Conservation (phyloP, 2,797 vertebrate species). For the Gobio occitaniae region DNA sequence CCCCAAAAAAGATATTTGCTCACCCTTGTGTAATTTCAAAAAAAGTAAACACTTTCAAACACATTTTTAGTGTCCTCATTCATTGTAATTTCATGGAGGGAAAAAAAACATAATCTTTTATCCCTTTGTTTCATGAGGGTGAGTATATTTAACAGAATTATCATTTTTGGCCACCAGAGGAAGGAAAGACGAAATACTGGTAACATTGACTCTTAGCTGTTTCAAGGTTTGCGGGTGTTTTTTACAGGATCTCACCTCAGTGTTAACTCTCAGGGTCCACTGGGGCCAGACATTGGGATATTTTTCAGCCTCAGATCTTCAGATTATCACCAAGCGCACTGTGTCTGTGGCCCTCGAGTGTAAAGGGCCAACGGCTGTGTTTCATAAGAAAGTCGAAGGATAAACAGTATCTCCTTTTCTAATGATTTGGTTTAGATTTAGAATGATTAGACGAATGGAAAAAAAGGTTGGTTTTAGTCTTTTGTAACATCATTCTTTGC, state of each 20-base stretch:
- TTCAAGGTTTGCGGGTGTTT: slow-evolving; percentile 47
- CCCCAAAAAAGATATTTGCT: too few relatives aligned
- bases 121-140: not conserved
- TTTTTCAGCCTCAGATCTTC: slow-evolving; percentile 56
- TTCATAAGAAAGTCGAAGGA: not conserved
- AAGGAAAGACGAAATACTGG: slow-evolving; percentile 21
- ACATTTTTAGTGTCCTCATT: not conserved
- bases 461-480: not conserved
- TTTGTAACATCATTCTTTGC: not conserved
- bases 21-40: not conserved
- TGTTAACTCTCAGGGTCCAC: slow-evolving; percentile 55
- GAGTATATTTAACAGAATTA: not conserved
- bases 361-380: not conserved
- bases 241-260: slow-evolving; percentile 60
- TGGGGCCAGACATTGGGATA: slow-evolving; percentile 61
- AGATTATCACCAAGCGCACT: slow-evolving; percentile 32
- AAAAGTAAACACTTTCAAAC: not conserved
- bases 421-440: slow-evolving; percentile 3
- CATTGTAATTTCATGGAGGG: not conserved
- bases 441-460: not conserved
- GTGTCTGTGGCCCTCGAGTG: not conserved
- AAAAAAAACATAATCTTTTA: not conserved
- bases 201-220: slow-evolving; percentile 63
- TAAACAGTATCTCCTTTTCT: not conserved
- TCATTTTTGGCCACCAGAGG: not conserved